Base-by-base conservation (phyloP, 92 coral and sea anemone genomes). In the Palythoa heliodiscus region DNA sequence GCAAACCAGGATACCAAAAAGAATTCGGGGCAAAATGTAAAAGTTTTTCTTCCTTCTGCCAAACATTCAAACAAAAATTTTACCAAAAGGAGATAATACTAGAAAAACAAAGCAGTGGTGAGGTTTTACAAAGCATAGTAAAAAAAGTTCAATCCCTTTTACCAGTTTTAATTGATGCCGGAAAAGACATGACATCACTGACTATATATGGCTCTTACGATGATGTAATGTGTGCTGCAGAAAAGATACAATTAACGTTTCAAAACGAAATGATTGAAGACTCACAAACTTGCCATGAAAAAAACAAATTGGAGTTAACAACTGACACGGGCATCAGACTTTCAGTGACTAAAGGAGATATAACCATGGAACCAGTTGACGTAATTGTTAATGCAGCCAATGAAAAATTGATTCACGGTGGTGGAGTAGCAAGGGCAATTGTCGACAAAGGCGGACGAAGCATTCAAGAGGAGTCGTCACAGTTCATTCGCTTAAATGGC, bases 361-460 rank as follows among this genome's bases (percentile, higher is more conserved):
- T 88, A n/a, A 88, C 91, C 25, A 54, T 35, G 73, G 87, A 88
- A 58, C n/a, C 11, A 15, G 84, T 58, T 69, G 91, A 88, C 48
- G 87, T 75, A 39, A 83, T 88, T 53, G 91, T 88, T 5, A 88
- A 88, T 64, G 84, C 87, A 23, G 79, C 91, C 77, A 88, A 88
- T 71, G 54, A 67, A 11, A 20, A 10, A 9, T 71, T 83, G 38
- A 52, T 4, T 54, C 91, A 82, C 47, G 84, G 52, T 1, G 78
- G 83, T 10, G 91, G 91, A 11, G 87, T 88, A 19, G 83, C 91
- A 16, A 69, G 69, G 67, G 87, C 84, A 73, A 83, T 88, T 47
- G 83, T 83, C 1, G 78, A 83, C 77, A 83, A 22, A 15, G 91
- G 91, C 4, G 91, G 91, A 6, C 66, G 52, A 17, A 29, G 43